These are phyloP conservation scores for Tor tambroides DNA, from an alignment of 2,113 vertebrate genomes.

Conservation along the genomic window DNA sequence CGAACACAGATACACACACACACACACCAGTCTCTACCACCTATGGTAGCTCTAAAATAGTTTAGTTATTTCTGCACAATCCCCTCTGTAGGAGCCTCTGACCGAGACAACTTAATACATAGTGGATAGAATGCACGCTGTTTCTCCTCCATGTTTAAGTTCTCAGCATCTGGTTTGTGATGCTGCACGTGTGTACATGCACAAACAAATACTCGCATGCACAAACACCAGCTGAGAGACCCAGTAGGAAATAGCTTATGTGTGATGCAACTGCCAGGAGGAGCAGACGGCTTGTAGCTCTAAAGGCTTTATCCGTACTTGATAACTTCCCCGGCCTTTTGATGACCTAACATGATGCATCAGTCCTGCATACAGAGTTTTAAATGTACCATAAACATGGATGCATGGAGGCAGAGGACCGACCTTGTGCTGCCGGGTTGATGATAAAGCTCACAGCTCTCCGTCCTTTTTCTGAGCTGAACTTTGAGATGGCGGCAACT, in stretches of 20 bases:
- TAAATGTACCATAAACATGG: conserved; percentile 37
- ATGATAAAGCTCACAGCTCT: conserved; percentile 64
- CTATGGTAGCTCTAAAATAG: background rate
- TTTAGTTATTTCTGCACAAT: background rate
- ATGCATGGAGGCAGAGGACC: conserved; percentile 60
- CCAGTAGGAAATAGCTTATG: conserved; percentile 15
- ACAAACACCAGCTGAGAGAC: conserved; percentile 32
- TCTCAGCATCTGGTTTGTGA: background rate
- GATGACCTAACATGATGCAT: background rate
- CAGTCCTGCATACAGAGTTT: conserved; percentile 48
- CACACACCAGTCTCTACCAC: background rate
- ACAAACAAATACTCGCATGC: background rate
- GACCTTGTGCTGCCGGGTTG: conserved; percentile 66
- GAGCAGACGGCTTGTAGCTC: conserved; percentile 12
- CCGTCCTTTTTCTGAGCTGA: conserved; percentile 15
- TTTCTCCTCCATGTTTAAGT: conserved; percentile 2
- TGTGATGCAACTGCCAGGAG: conserved; percentile 20
- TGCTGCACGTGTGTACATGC: background rate
- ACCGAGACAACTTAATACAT: background rate
- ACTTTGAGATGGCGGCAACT: conserved; percentile 37
- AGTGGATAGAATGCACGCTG: background rate
- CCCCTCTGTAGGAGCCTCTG: background rate
- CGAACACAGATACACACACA: background rate
- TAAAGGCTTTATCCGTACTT: conserved; percentile 10
- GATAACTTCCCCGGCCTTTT: conserved; percentile 12